phyloP scores from a whole-genome alignment of 1,140 invertebrate genomes.

The Drosophila rhopaloa region DNA sequence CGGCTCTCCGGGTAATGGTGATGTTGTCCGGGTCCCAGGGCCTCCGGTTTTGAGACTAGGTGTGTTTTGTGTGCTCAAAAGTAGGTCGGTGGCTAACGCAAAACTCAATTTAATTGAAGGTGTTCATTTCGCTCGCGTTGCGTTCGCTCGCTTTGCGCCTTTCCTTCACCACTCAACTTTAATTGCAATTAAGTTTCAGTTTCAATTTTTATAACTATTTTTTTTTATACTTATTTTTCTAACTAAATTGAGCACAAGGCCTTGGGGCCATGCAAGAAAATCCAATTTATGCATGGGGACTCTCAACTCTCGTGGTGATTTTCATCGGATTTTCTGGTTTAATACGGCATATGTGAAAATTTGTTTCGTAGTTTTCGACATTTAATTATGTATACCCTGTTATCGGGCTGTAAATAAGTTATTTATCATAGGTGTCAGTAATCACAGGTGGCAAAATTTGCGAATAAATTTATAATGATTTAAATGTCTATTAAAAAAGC shows the following conservation, averaged over 20 bases:
- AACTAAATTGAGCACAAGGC: conserved; percentile 68
- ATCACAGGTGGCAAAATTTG: neutral
- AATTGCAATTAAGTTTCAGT: conserved; percentile 78
- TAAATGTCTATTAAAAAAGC: no score
- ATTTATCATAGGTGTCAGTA: neutral
- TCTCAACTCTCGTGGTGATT: conserved; percentile 31
- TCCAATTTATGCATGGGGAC: conserved; percentile 61
- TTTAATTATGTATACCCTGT: conserved; percentile 30
- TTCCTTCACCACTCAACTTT: conserved; percentile 61
- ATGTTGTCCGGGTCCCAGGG: conserved; percentile 3
- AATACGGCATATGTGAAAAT: conserved; percentile 21
- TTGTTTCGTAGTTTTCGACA: conserved; percentile 12
- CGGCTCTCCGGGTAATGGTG: conserved; percentile 4
- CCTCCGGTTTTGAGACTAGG: conserved; percentile 26
- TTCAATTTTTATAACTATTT: conserved; percentile 62
- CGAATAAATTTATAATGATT: no score
- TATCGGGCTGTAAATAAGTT: neutral
- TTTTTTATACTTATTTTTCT: conserved; percentile 41
- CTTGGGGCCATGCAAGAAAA: conserved; percentile 54
- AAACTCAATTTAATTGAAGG: conserved; percentile 72
- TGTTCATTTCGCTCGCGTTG: conserved; percentile 56
- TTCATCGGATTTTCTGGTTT: conserved; percentile 20
- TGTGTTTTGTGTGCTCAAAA: conserved; percentile 50
- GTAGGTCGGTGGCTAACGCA: conserved; percentile 60
- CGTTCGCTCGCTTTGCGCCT: conserved; percentile 36